Base-by-base conservation (phyloP, 1,140 invertebrate genomes). In the Portunus trituberculatus region DNA sequence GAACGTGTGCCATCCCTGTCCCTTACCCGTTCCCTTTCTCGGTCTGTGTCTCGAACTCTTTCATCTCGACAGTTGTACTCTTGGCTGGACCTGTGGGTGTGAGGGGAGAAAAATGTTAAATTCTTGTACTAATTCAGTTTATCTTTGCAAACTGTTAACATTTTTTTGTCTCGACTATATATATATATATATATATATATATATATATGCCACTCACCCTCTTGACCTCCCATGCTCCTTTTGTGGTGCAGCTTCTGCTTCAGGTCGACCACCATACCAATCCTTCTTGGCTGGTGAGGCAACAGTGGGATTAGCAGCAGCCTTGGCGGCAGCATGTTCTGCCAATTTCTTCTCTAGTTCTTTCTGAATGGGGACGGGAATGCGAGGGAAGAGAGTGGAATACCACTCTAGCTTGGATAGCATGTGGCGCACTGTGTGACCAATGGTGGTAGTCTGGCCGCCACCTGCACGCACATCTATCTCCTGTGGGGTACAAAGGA, bases 401-500 rank as follows among this genome's bases (percentile, higher is more conserved):
- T 99, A 99, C 99, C 99, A 99, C 96, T 99, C 99, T 84, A 99
- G 97, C 97, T 99, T 99, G 45, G 99, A 98, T 28, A 99, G 97
- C 97, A 99, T 99, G 96, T 99, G 98, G 86, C 99, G 98, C 0
- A 99, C 97, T 97, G 99, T 98, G 96, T 99, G 98, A 0, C 99
- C 99, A 94, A 99, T 99, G 45, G 98, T 99, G 97, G 99, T 99
- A 0, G 98, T 97, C 97, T 99, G 98, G 39, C 99, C 99, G 92
- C 99, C 99, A 89, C 99, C 99, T 90, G 99, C 99, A 97, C 99
- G 99, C 0, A 99, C 99, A 97, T 99, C 99, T 92, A 99, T 97
- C 97, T 99, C 99, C 98, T 98, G 97, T 39, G 96, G 48, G 91
- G 28, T 94, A 96, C 90, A 95, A 94, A 93, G 67, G 67, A 20